Conservation (phyloP, 2,888 invertebrate genomes). For the Callyntrura guangdongensis region DNA sequence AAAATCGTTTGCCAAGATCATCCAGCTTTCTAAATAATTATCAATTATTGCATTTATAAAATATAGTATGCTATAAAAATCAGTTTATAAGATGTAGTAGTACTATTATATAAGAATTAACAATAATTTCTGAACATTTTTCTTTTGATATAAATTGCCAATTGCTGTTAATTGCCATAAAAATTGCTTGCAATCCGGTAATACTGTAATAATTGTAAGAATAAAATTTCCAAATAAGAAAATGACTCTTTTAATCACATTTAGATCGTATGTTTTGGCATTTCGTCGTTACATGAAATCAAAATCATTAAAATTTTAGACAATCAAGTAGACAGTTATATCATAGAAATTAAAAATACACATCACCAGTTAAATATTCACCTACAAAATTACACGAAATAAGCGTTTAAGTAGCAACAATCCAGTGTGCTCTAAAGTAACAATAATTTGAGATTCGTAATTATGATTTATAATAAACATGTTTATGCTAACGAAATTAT, state of each 20-base stretch:
- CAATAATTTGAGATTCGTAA: neutral
- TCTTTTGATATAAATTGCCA: neutral
- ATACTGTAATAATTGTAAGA: too few species aligned
- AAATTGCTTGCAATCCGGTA: too few species aligned
- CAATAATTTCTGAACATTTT: constrained; percentile 41
- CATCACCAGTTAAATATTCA: too few species aligned
- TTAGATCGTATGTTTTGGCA: neutral
- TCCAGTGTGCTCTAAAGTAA: neutral
- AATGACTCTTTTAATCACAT: constrained; percentile 10
- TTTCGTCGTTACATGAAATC: neutral
- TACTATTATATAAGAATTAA: too few species aligned
- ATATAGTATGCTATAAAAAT: too few species aligned
- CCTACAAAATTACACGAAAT: too few species aligned
- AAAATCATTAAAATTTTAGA: neutral
- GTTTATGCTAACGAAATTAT: too few species aligned
- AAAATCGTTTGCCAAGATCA: constrained; percentile 85
- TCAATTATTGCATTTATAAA: neutral
- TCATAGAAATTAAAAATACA: too few species aligned
- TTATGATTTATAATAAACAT: too few species aligned
- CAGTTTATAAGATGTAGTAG: too few species aligned
- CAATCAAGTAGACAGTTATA: too few species aligned
- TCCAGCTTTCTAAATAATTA: constrained; percentile 69
- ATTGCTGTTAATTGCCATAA: too few species aligned
- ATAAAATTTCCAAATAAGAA: neutral
- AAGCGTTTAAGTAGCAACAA: neutral